Evolutionary conservation across 2,113 vertebrate genomes (phyloP), one percentile per base, ranked within the genome.

Genomic region (Scytalopus superciliaris): DNA sequence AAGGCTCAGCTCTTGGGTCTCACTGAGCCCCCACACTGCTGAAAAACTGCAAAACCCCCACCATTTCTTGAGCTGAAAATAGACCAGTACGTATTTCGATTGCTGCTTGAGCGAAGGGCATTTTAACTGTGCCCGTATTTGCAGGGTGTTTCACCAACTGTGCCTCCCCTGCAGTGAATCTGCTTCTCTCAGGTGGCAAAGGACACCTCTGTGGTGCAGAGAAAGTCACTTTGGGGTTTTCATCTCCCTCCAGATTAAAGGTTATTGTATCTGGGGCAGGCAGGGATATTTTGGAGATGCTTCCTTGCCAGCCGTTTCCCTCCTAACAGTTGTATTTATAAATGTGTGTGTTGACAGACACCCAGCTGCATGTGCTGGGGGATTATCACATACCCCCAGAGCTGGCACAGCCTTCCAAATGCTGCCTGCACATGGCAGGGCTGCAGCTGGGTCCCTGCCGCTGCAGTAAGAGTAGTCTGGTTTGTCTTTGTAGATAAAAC

Each of bases 291-390:
- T 94, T 84, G 52, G 86, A 94, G 76, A 45, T 52, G 9, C 31
- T 55, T 69, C 52, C 90, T 91, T 84, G 27, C 37, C 81, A 72
- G 47, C 89, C 80, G 14, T 49, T 94, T 96, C 72, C 27, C 42
- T 39, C 37, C 12, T 16, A 95, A 77, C 66, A 73, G 45, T 68
- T 97, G 92, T 88, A 96, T 97, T 97, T 84, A 91, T 67, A 57
- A 56, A 85, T 6, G 15, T 37, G 59, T 72, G 27, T 70, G 53
- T 13, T 42, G 59, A 83, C 44, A 74, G 89, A n/a, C 2, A 4
- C 45, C 37, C 60, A 70, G 66, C 70, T 82, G 74, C 10, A 1
- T 52, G 74, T 81, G 57, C 77, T 68, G 82, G 53, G 84, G 59
- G 49, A 55, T 87, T 84, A 70, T 67, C 75, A 57, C 66, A 35